phyloP scores from a whole-genome alignment of 2,888 invertebrate genomes.

The Opisthograptis luteolata region DNA sequence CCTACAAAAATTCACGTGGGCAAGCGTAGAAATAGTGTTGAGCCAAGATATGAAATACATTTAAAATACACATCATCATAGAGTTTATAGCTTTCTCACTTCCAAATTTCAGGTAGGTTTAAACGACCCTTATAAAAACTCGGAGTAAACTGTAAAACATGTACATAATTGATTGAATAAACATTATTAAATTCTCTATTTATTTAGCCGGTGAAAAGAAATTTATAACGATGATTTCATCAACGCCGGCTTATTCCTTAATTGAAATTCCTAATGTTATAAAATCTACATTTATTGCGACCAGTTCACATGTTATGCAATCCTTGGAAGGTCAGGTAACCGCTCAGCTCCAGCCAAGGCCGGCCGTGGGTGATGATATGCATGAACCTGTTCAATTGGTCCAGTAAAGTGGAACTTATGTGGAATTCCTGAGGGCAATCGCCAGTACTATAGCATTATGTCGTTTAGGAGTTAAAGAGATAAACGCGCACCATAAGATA shows the following conservation, averaged over 20 bases:
- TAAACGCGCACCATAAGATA: conserved; percentile 39
- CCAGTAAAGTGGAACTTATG: conserved; percentile 21
- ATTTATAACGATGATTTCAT: conserved; percentile 43
- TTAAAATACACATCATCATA: too few species aligned
- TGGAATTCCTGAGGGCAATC: conserved; percentile 50
- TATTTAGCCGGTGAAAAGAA: conserved; percentile 10
- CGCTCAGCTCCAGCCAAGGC: conserved; percentile 55
- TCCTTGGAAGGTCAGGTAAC: conserved; percentile 64
- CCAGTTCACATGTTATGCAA: conserved; percentile 63
- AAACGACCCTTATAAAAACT: too few species aligned
- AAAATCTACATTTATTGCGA: conserved; percentile 52
- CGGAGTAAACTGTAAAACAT: too few species aligned
- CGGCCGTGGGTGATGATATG: conserved; percentile 57
- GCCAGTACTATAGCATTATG: conserved; percentile 47
- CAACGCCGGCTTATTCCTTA: conserved; percentile 33
- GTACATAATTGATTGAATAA: too few species aligned
- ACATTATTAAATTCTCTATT: too few species aligned
- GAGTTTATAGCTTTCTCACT: too few species aligned
- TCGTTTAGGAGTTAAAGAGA: conserved; percentile 44
- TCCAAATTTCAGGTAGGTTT: too few species aligned
- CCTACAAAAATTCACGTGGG: too few species aligned
- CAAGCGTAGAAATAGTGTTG: too few species aligned
- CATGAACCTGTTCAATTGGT: conserved; percentile 47
- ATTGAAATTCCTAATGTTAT: conserved; percentile 46
- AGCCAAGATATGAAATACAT: too few species aligned